Percentiles rank a stretch among this genome's conserved stretches.
Evolutionary conservation across 2,113 vertebrate species (phyloP).

Genomic region (Phodopus roborovskii): DNA sequence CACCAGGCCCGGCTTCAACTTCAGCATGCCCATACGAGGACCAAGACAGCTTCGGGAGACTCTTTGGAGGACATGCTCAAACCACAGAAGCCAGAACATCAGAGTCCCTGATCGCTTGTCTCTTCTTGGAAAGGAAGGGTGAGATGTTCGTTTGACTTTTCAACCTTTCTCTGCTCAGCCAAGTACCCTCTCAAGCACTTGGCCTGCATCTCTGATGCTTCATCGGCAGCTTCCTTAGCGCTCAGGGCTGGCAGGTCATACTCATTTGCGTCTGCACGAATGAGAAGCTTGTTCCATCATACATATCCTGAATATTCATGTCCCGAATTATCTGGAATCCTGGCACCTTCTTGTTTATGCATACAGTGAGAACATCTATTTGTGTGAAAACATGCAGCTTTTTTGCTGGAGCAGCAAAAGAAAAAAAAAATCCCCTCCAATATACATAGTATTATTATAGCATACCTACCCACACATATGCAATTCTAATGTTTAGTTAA

Average conservation of each 20-base stretch:
- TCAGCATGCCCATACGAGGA: background rate
- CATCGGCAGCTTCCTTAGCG: background rate
- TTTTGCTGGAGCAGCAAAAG: background rate
- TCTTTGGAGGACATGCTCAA: background rate
- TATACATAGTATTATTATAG: background rate
- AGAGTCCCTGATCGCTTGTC: background rate
- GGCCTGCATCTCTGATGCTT: background rate
- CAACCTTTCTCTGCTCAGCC: background rate
- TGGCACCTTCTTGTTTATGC: background rate
- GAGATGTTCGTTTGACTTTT: background rate
- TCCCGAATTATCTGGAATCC: background rate
- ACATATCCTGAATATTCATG: conserved; percentile 50
- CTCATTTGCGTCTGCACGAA: conserved; percentile 39
- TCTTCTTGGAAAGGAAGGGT: background rate
- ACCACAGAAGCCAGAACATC: too few relatives aligned
- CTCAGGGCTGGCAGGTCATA: background rate
- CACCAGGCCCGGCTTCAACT: too few relatives aligned
- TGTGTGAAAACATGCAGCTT: background rate
- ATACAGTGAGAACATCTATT: background rate
- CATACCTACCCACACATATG: background rate
- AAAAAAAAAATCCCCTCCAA: background rate
- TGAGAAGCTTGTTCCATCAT: conserved; percentile 45
- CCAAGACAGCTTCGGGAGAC: background rate
- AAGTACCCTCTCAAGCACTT: rapidly evolving
- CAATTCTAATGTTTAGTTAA: background rate